Evolutionary conservation across 2,797 vertebrate species (phyloP).

Genomic region (Thalassophryne amazonica): DNA sequence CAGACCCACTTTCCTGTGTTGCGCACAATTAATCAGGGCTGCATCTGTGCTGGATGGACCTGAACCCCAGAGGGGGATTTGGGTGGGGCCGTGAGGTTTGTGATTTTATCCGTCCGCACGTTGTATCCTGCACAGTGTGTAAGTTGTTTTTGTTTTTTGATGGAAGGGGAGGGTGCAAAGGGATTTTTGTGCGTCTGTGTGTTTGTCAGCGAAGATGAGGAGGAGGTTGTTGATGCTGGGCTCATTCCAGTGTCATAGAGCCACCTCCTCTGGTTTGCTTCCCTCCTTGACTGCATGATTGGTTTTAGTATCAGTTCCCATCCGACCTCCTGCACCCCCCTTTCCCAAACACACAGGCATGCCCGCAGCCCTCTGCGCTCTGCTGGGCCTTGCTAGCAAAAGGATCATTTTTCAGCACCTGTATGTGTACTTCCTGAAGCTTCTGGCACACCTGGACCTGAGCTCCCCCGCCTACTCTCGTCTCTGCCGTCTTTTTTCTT

Average conservation of each 20-base stretch:
- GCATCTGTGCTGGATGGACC: constrained; percentile 82
- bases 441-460: constrained; percentile 72
- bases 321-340: not conserved
- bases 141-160: too few species aligned
- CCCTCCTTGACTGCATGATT: constrained; percentile 23
- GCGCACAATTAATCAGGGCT: constrained; percentile 84
- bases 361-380: constrained; percentile 13
- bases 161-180: not conserved
- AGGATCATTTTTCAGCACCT: constrained; percentile 74
- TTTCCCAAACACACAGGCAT: not conserved
- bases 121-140: constrained; percentile 23
- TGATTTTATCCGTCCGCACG: constrained; percentile 49
- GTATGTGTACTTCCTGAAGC: constrained; percentile 70
- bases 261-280: constrained; percentile 28
- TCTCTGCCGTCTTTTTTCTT: constrained; percentile 28
- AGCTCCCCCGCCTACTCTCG: constrained; percentile 51
- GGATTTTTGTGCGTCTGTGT: constrained; percentile 23
- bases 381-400: constrained; percentile 43
- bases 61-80: constrained; percentile 57
- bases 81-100: constrained; percentile 32
- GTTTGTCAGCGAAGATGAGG: constrained; percentile 19
- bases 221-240: constrained; percentile 30
- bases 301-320: constrained; percentile 26
- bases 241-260: constrained; percentile 34
- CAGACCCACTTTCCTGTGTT: constrained; percentile 83